phyloP scores from a whole-genome alignment of 2,888 invertebrate species.

The Acrobasis suavella region DNA sequence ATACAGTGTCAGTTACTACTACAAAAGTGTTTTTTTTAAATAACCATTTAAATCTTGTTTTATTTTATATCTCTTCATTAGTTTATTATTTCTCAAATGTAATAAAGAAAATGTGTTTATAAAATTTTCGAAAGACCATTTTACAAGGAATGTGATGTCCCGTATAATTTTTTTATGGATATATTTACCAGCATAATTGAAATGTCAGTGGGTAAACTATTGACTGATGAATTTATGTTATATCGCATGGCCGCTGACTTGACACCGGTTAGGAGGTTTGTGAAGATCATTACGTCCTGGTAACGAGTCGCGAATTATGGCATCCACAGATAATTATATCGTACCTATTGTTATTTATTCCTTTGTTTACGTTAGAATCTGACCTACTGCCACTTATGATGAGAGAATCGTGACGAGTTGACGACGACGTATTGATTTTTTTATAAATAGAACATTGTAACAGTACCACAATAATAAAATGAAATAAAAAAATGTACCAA shows the following conservation, averaged over 20 bases:
- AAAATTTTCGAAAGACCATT: too few species aligned
- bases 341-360: constrained; percentile 9
- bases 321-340: constrained; percentile 18
- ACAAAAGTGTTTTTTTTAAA: too few species aligned
- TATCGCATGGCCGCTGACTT: constrained; percentile 48
- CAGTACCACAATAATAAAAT: background rate
- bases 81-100: too few species aligned
- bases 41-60: too few species aligned
- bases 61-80: too few species aligned
- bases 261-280: constrained; percentile 44
- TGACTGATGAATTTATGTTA: constrained; percentile 56
- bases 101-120: too few species aligned
- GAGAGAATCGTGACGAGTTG: constrained; percentile 1
- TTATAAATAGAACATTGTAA: constrained; percentile 1
- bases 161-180: constrained; percentile 38
- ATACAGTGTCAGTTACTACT: too few species aligned
- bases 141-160: too few species aligned
- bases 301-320: constrained; percentile 45
- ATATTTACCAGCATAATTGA: constrained; percentile 59
- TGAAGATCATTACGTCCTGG: constrained; percentile 47
- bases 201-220: constrained; percentile 56
- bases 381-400: constrained; percentile 2
- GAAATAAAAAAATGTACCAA: background rate
- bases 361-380: constrained; percentile 12
- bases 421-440: background rate